Evolutionary conservation across 1,140 invertebrate species (phyloP).

Genomic region (Solenopsis invicta): DNA sequence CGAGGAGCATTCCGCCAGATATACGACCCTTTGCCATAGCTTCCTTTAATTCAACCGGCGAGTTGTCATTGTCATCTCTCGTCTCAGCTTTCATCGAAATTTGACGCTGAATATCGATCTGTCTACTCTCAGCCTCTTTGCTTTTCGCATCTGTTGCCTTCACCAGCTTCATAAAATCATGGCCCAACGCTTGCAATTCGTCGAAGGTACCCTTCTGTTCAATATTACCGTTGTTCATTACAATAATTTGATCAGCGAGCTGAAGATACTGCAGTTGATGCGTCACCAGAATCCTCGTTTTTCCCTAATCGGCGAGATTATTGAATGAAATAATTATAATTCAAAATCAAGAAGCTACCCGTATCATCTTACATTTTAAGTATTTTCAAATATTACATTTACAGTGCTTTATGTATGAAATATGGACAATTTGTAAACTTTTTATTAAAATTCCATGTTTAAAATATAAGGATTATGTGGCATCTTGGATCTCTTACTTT

Average conservation of each 20-base stretch:
- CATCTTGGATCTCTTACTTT: conserved; percentile 72
- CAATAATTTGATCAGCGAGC: conserved; percentile 89
- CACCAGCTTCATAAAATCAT: conserved; percentile 90
- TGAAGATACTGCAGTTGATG: conserved; percentile 94
- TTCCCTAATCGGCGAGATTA: conserved; percentile 77
- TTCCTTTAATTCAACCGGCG: conserved; percentile 86
- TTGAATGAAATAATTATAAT: background rate
- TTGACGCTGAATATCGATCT: background rate
- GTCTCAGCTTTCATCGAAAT: background rate
- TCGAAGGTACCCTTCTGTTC: conserved; percentile 89
- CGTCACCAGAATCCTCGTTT: conserved; percentile 93
- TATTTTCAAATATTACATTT: too few species aligned
- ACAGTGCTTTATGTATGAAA: background rate
- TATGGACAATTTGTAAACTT: background rate
- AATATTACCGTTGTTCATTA: conserved; percentile 89
- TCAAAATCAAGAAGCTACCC: background rate
- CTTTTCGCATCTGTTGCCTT: conserved; percentile 79
- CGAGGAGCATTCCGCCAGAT: conserved; percentile 87
- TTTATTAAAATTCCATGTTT: too few species aligned
- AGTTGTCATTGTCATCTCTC: conserved; percentile 66
- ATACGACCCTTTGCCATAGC: conserved; percentile 88
- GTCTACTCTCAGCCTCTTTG: conserved; percentile 20
- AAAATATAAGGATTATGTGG: background rate
- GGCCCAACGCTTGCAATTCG: conserved; percentile 88
- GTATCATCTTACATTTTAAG: too few species aligned